These are phyloP conservation scores for Pachymerium ferrugineum DNA, from an alignment of 2,888 invertebrate genomes.

Conservation along the genomic window DNA sequence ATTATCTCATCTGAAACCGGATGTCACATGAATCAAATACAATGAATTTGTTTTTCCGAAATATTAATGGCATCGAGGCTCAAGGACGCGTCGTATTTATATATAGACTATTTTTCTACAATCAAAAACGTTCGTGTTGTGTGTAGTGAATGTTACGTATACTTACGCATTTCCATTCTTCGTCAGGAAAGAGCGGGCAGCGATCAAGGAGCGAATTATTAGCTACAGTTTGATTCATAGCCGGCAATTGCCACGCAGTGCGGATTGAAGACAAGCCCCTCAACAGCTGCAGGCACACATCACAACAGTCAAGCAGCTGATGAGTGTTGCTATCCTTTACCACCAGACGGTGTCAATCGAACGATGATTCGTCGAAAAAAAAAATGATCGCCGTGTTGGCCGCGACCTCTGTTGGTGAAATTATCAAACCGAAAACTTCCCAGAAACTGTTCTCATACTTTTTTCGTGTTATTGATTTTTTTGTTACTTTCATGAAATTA, in stretches of 20 bases:
- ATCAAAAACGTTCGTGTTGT: neutral
- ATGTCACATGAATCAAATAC: neutral
- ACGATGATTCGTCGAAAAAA: too few relatives aligned
- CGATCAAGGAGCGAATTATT: neutral
- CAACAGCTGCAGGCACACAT: constrained; percentile 1
- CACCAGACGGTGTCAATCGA: neutral
- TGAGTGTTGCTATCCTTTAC: neutral
- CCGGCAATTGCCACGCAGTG: neutral
- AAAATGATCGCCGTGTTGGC: too few relatives aligned
- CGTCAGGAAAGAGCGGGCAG: constrained; percentile 16
- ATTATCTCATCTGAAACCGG: neutral
- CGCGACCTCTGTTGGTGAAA: too few relatives aligned
- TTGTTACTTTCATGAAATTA: neutral
- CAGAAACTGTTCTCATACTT: neutral
- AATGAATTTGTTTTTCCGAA: neutral
- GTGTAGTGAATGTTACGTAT: neutral
- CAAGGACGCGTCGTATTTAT: constrained; percentile 4
- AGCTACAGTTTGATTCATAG: constrained; percentile 4
- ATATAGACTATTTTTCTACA: neutral
- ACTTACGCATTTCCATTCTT: constrained; percentile 24
- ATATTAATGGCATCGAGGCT: neutral
- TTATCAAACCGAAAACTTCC: too few relatives aligned
- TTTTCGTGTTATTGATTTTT: neutral
- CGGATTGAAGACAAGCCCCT: neutral
- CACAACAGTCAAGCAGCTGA: neutral